Conservation (phyloP, 2,113 vertebrate species). For the Eubucco bourcierii region DNA sequence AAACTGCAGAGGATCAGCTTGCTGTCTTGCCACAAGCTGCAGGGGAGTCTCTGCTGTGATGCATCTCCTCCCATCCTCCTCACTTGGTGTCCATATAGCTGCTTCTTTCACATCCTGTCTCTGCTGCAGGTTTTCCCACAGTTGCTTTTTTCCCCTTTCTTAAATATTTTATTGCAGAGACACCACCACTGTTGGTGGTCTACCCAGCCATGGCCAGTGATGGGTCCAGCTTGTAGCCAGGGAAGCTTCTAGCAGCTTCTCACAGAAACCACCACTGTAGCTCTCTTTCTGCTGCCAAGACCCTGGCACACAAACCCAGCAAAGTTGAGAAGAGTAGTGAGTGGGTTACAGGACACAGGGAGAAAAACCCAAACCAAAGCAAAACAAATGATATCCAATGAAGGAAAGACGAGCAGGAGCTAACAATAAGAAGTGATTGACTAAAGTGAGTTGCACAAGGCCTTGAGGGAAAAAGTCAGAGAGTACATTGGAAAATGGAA, state of each 20-base stretch:
- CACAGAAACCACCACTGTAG: neutral
- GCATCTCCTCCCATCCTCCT: neutral
- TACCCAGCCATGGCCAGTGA: neutral
- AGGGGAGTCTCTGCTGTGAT: neutral
- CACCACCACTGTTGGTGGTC: neutral
- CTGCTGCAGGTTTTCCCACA: neutral
- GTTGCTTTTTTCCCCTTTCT: neutral
- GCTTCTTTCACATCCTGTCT: neutral
- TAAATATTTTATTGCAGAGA: neutral
- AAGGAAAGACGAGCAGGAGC: neutral
- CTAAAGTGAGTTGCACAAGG: conserved; percentile 26
- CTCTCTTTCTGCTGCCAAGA: neutral
- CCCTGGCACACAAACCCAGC: neutral
- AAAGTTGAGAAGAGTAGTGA: neutral
- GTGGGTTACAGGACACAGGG: neutral
- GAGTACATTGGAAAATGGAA: conserved; percentile 24
- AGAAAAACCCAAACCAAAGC: neutral
- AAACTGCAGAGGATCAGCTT: neutral
- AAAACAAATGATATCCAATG: neutral
- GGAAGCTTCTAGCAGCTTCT: neutral
- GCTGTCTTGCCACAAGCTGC: neutral
- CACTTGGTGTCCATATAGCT: neutral
- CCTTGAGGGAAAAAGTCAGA: conserved; percentile 8
- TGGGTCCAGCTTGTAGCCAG: neutral
- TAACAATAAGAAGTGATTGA: conserved; percentile 38